These are phyloP conservation scores for Bombyx huttoni DNA, from an alignment of 2,888 invertebrate genomes.

Conservation along the genomic window DNA sequence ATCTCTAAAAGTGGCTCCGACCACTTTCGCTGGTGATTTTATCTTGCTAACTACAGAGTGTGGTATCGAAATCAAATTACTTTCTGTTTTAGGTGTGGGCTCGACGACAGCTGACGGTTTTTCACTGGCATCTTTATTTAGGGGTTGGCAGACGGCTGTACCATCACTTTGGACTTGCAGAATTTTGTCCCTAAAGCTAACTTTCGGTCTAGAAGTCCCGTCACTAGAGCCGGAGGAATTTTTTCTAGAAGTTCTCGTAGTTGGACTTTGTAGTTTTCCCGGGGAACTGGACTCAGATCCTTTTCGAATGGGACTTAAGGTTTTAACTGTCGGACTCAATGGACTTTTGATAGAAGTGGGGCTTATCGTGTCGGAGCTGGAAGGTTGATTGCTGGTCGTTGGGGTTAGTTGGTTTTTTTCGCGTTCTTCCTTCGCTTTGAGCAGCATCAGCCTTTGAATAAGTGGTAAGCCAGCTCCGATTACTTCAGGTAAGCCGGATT, in stretches of 20 bases:
- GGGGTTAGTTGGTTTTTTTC: slow-evolving; percentile 63
- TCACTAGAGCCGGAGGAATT: slow-evolving; percentile 63
- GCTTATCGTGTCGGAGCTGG: slow-evolving; percentile 65
- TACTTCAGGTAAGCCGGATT: slow-evolving; percentile 76
- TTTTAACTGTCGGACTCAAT: slow-evolving; percentile 62
- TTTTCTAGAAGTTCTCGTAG: slow-evolving; percentile 58
- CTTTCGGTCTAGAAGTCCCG: slow-evolving; percentile 65
- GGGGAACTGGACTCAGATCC: slow-evolving; percentile 63
- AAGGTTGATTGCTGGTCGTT: slow-evolving; percentile 55
- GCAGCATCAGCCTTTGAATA: slow-evolving; percentile 79
- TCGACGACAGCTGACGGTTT: slow-evolving; percentile 59
- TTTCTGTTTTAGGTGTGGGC: slow-evolving; percentile 59
- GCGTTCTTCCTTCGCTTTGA: slow-evolving; percentile 83
- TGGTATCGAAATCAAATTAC: slow-evolving; percentile 60
- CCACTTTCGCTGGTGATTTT: slow-evolving; percentile 63
- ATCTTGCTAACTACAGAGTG: slow-evolving; percentile 68
- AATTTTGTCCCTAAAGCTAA: slow-evolving; percentile 75
- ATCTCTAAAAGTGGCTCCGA: slow-evolving; percentile 61
- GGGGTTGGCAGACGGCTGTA: slow-evolving; percentile 57
- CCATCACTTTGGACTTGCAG: slow-evolving; percentile 71
- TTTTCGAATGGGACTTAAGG: slow-evolving; percentile 62
- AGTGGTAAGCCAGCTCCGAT: slow-evolving; percentile 81
- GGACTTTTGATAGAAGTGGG: slow-evolving; percentile 67
- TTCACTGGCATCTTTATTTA: slow-evolving; percentile 49
- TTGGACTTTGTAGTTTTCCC: slow-evolving; percentile 61